Evolutionary conservation across 2,113 vertebrate species (phyloP).

Genomic region (Lontra canadensis): DNA sequence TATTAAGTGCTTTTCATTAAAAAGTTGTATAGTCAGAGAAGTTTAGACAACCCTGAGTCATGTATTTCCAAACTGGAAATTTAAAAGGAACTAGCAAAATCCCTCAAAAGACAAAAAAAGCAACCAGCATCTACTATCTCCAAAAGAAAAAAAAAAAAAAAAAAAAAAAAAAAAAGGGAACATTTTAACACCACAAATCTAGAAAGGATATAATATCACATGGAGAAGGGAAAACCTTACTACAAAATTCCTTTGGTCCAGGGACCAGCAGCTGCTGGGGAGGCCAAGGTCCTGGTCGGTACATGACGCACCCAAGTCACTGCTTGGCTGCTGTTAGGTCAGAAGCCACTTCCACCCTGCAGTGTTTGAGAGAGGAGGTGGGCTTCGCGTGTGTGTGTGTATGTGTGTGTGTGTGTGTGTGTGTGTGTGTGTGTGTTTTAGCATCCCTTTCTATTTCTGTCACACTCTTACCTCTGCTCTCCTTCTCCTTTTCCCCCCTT

Average conservation of each 20-base stretch:
- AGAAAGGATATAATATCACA: not conserved
- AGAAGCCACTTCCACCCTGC: not conserved
- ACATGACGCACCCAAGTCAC: not conserved
- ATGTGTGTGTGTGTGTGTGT: not conserved
- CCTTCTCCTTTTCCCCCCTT: not conserved
- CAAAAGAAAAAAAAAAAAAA: not conserved
- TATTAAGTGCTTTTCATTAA: conserved; percentile 9
- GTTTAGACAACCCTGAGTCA: not conserved
- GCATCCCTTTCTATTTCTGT: not conserved
- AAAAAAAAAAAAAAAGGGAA: not conserved
- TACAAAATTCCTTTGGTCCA: not conserved
- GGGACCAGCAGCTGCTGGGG: not conserved
- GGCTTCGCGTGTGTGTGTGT: not conserved
- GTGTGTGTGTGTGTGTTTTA: not conserved
- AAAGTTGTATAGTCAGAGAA: not conserved
- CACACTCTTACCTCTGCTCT: not conserved
- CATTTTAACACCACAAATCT: not conserved
- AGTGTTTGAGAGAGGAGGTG: not conserved
- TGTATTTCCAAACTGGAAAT: not conserved
- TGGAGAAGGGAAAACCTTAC: not conserved
- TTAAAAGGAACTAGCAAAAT: not conserved
- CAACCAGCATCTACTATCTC: not conserved
- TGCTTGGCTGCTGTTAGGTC: not conserved
- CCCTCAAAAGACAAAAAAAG: not conserved
- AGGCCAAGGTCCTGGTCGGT: not conserved